These are phyloP conservation scores for Pseudomugil gertrudae DNA, from an alignment of 2,797 vertebrate genomes.

Conservation along the genomic window DNA sequence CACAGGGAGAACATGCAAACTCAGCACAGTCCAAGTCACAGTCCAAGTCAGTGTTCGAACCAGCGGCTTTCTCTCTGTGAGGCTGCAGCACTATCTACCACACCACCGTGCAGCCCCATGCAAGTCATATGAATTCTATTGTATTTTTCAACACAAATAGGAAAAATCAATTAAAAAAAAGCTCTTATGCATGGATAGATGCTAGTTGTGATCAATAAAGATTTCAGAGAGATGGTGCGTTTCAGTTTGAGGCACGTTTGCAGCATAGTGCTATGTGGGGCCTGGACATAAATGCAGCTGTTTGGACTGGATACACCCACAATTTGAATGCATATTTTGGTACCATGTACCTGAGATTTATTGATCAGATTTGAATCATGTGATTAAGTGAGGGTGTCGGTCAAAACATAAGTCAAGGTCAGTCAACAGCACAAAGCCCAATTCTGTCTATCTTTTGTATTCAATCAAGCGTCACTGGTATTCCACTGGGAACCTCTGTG, in stretches of 20 bases:
- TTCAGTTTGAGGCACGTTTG: slow-evolving; percentile 75
- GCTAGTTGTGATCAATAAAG: slow-evolving; percentile 83
- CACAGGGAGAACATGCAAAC: too few relatives aligned
- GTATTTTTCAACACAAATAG: slow-evolving; percentile 78
- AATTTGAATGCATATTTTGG: slow-evolving; percentile 52
- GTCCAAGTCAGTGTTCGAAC: too few relatives aligned
- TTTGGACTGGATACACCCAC: slow-evolving; percentile 45
- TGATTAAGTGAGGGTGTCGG: slow-evolving; percentile 75
- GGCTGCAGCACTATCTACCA: too few relatives aligned
- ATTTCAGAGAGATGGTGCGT: slow-evolving; percentile 78
- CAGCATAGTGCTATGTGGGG: slow-evolving; percentile 50
- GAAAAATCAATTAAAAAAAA: slow-evolving; percentile 83
- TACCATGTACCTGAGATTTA: slow-evolving; percentile 65
- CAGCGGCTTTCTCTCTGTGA: too few relatives aligned
- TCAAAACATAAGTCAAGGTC: slow-evolving; percentile 84
- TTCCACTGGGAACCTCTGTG: slow-evolving; percentile 71
- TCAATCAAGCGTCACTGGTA: slow-evolving; percentile 74
- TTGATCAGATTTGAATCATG: slow-evolving; percentile 70
- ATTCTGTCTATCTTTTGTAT: slow-evolving; percentile 72
- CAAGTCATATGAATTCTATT: slow-evolving; percentile 82
- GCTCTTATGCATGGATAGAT: slow-evolving; percentile 79
- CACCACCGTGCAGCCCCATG: too few relatives aligned
- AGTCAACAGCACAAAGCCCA: slow-evolving; percentile 71
- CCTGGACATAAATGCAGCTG: slow-evolving; percentile 45
- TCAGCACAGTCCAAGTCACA: too few relatives aligned